These are phyloP conservation scores for Lamprotornis superbus DNA, from an alignment of 2,113 vertebrate species.

Conservation along the genomic window DNA sequence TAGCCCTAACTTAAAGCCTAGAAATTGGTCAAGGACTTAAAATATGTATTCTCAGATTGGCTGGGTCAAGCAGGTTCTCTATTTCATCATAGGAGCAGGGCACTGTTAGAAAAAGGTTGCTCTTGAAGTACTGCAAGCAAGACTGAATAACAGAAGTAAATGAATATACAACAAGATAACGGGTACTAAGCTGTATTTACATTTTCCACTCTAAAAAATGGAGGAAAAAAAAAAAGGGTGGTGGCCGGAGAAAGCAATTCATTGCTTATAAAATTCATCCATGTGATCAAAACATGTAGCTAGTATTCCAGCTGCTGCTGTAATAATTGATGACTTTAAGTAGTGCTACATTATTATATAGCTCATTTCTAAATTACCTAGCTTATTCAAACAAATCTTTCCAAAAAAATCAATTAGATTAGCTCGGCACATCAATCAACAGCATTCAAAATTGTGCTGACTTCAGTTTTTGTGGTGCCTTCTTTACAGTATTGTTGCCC, in stretches of 20 bases:
- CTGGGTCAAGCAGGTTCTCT: background rate
- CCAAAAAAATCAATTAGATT: constrained; percentile 18
- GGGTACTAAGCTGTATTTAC: background rate
- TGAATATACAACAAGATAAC: background rate
- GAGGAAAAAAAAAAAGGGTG: background rate
- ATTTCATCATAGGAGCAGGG: background rate
- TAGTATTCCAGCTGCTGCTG: background rate
- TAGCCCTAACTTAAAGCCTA: background rate
- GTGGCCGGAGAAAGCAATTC: background rate
- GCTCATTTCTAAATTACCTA: constrained; percentile 12
- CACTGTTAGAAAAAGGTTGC: background rate
- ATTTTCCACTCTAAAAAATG: background rate
- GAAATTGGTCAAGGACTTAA: background rate
- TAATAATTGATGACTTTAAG: background rate
- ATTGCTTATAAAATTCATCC: background rate
- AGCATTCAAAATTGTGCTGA: constrained; percentile 29
- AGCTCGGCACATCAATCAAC: constrained; percentile 15
- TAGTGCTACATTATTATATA: background rate
- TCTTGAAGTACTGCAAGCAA: background rate
- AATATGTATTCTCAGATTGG: background rate
- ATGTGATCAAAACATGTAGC: background rate
- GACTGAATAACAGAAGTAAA: background rate
- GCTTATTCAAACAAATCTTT: constrained; percentile 29
- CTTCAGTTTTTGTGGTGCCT: constrained; percentile 23
- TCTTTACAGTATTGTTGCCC: constrained; percentile 12